phyloP scores from a whole-genome alignment of 2,888 invertebrate genomes.

The Elegia similella region DNA sequence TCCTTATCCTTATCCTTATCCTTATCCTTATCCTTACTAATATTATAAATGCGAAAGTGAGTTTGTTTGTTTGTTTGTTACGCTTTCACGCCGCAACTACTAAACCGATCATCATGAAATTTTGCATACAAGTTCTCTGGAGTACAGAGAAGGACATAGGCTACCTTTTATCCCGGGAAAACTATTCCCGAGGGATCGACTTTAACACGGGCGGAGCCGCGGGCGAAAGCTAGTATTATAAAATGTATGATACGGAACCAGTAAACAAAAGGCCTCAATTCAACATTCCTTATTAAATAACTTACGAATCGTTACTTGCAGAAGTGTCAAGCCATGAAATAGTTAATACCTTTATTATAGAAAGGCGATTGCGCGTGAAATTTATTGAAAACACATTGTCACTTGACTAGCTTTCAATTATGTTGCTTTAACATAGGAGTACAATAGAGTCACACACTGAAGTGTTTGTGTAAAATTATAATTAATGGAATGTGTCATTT shows the following conservation, averaged over 20 bases:
- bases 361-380: conserved; percentile 15
- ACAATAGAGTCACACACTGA: not conserved
- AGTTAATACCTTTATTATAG: conserved; percentile 8
- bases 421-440: not conserved
- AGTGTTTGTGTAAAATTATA: not conserved
- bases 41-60: too few species aligned
- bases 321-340: conserved; percentile 11
- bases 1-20: too few species aligned
- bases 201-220: too few species aligned
- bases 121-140: too few species aligned
- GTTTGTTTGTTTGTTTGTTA: too few species aligned
- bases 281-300: not conserved
- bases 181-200: too few species aligned
- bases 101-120: too few species aligned
- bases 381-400: conserved; percentile 10
- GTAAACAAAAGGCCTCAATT: not conserved
- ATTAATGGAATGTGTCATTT: not conserved
- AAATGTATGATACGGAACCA: conserved; percentile 6
- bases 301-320: conserved; percentile 14
- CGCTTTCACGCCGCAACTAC: too few species aligned
- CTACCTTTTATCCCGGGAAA: too few species aligned
- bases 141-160: too few species aligned
- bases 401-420: conserved; percentile 14
- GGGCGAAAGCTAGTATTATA: too few species aligned
- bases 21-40: too few species aligned